Conservation (phyloP, 2,113 vertebrate species). For the Paramormyrops kingsleyae region DNA sequence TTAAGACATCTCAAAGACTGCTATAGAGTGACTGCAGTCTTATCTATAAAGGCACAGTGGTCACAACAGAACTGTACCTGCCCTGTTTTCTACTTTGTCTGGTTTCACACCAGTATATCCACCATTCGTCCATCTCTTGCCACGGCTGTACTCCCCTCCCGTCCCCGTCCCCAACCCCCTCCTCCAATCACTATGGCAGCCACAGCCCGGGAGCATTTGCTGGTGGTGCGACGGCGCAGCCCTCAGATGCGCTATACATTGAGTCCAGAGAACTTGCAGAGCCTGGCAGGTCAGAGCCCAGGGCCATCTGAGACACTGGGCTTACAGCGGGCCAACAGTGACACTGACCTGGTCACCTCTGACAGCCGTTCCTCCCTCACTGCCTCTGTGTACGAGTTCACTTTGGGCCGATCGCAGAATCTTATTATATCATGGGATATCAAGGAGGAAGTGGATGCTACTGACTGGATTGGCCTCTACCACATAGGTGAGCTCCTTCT, state of each 20-base stretch:
- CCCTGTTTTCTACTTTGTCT: neutral
- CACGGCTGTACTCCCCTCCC: conserved; percentile 61
- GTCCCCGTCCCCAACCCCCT: conserved; percentile 58
- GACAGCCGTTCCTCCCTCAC: conserved; percentile 92
- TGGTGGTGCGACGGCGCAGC: conserved; percentile 79
- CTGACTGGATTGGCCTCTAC: conserved; percentile 97
- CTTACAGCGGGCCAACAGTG: conserved; percentile 86
- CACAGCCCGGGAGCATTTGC: conserved; percentile 80
- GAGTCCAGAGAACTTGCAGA: conserved; percentile 91
- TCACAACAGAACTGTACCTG: neutral
- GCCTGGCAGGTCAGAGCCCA: conserved; percentile 72
- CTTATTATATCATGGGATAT: conserved; percentile 98
- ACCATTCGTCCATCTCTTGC: conserved; percentile 67
- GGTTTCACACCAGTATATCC: neutral
- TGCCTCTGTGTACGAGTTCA: conserved; percentile 87
- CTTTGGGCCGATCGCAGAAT: conserved; percentile 82
- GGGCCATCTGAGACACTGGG: conserved; percentile 63
- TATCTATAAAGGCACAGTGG: neutral
- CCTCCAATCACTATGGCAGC: conserved; percentile 61
- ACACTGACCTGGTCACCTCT: conserved; percentile 90
- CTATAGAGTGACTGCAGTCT: neutral
- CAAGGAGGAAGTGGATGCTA: conserved; percentile 97
- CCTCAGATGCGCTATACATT: conserved; percentile 86
- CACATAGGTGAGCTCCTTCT: conserved; percentile 78
- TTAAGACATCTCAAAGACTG: neutral